Base-by-base conservation (phyloP, 2,113 vertebrate species). In the Nothocercus nigrocapillus region DNA sequence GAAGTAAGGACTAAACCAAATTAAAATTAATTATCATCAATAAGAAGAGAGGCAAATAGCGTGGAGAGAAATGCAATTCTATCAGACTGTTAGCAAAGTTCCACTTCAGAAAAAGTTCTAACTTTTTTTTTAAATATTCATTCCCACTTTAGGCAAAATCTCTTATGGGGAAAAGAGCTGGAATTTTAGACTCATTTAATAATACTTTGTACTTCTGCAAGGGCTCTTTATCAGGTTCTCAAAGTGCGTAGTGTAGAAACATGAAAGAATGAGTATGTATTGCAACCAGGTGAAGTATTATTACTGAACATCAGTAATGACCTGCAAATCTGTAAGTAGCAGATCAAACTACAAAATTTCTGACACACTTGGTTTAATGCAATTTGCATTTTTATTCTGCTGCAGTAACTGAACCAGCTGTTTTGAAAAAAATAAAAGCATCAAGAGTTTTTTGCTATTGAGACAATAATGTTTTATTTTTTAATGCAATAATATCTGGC, bases 151-250 rank as follows among this genome's bases (percentile, higher is more conserved):
- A 95, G 86, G 76, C 36, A 25, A 95, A 94, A 92, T 47, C 45
- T 89, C 62, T 40, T 79, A n/a, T 8, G 0, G 45, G 58, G 32
- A 76, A 96, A 96, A 94, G 64, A 94, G 85, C 66, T 92, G 77
- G 74, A 92, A 87, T 84, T 84, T 90, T 82, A 89, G 90, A 86
- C n/a, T 88, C 36, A 86, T 95, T 93, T 95, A 90, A 76, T 82
- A 94, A 68, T 24, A 84, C 22, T 68, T 93, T 86, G 27, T 42
- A 82, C 61, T 91, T 75, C 53, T 82, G 18, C 54, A 73, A 8
- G 5, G 1, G 56, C 34, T 82, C 58, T 89, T 75, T 86, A 75
- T 44, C 49, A 51, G 27, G 27, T 84, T 96, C 76, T 95, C 66
- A 85, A 92, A 90, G 64, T 30, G 36, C 7, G 79, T 90, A 58